These are phyloP conservation scores for Barypeithes pellucidus DNA, from an alignment of 2,888 invertebrate genomes.

Conservation along the genomic window DNA sequence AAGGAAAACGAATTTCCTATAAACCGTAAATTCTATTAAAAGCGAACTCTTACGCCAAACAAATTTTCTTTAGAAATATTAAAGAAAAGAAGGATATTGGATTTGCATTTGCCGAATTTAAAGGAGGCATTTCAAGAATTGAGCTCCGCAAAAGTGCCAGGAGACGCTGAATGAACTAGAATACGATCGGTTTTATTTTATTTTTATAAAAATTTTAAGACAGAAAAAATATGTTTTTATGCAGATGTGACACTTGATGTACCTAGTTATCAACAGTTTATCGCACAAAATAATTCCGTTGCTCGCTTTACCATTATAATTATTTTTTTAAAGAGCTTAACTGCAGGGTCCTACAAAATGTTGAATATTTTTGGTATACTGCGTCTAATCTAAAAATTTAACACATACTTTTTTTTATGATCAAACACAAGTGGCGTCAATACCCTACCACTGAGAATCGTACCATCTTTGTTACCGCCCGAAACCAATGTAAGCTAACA, in stretches of 20 bases:
- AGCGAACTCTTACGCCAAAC: slow-evolving; percentile 20
- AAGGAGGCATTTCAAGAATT: slow-evolving; percentile 43
- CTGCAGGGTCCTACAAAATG: too few relatives aligned
- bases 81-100: slow-evolving; percentile 42
- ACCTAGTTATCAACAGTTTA: neutral
- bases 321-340: too few relatives aligned
- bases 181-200: slow-evolving; percentile 41
- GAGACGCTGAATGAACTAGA: slow-evolving; percentile 46
- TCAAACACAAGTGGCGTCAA: too few relatives aligned
- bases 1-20: slow-evolving; percentile 16
- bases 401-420: too few relatives aligned
- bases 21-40: slow-evolving; percentile 29
- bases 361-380: too few relatives aligned
- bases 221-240: slow-evolving; percentile 12
- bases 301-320: too few relatives aligned
- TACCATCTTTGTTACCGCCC: too few relatives aligned
- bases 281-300: too few relatives aligned
- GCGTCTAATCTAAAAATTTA: too few relatives aligned
- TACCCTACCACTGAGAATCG: too few relatives aligned
- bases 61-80: slow-evolving; percentile 33
- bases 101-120: slow-evolving; percentile 49
- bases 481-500: too few relatives aligned
- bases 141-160: slow-evolving; percentile 43
- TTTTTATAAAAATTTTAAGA: slow-evolving; percentile 31
- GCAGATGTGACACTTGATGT: neutral